Evolutionary conservation across 2,797 vertebrate species (phyloP).

Genomic region (Schizopygopsis malacanthus): DNA sequence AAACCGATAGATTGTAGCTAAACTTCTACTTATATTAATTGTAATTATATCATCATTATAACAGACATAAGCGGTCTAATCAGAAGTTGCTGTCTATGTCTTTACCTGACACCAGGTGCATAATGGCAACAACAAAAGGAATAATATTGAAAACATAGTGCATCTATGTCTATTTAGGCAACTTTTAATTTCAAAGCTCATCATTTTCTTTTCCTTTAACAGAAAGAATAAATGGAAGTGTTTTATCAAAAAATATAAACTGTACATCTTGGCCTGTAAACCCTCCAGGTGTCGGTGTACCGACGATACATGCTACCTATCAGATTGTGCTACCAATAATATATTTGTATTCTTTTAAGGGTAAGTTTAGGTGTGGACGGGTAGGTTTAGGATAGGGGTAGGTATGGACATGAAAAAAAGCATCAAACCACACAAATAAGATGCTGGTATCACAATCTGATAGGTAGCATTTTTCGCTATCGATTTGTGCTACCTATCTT

Average conservation of each 20-base stretch:
- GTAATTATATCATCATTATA: not conserved
- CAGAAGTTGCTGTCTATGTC: not conserved
- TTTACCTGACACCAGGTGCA: not conserved
- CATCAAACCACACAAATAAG: too few species aligned
- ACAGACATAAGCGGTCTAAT: not conserved
- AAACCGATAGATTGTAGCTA: not conserved
- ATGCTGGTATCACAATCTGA: too few species aligned
- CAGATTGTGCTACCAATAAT: too few species aligned
- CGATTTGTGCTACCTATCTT: too few species aligned
- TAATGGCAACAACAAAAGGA: not conserved
- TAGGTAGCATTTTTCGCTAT: too few species aligned
- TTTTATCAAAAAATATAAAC: slow-evolving; percentile 6
- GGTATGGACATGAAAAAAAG: too few species aligned
- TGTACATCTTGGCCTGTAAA: not conserved
- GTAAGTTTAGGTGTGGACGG: too few species aligned
- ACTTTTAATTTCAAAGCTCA: not conserved
- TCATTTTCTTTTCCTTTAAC: not conserved
- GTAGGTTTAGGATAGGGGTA: too few species aligned
- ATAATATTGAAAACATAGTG: not conserved
- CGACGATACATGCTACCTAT: too few species aligned
- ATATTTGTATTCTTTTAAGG: too few species aligned
- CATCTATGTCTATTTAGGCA: not conserved
- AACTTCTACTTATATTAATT: not conserved
- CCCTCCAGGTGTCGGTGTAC: not conserved
- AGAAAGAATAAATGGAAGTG: not conserved